phyloP scores from a whole-genome alignment of 2,797 vertebrate species.

The Rhodeus uyekii region DNA sequence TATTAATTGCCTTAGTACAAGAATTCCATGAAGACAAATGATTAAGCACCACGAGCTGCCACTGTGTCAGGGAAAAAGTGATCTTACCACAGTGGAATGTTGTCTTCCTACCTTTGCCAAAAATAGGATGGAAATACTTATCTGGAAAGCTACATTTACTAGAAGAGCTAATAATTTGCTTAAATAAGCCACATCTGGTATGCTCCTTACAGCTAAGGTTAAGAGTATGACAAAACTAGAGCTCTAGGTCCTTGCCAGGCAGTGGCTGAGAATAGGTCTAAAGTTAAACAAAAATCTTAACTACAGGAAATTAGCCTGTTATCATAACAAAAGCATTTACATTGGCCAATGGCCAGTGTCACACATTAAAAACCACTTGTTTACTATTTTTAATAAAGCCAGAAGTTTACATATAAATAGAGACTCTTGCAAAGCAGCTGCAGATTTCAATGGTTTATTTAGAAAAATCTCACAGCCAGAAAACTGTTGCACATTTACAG shows the following conservation, averaged over 20 bases:
- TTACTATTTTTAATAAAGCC: constrained; percentile 78
- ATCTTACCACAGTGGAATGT: constrained; percentile 88
- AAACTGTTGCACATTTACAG: constrained; percentile 66
- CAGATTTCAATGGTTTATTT: constrained; percentile 70
- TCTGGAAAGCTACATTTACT: constrained; percentile 85
- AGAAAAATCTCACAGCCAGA: constrained; percentile 64
- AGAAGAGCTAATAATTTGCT: constrained; percentile 93
- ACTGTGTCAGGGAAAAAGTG: constrained; percentile 86
- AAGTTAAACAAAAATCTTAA: constrained; percentile 91
- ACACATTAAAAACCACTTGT: constrained; percentile 79
- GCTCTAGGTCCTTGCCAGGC: constrained; percentile 73
- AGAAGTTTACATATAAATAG: constrained; percentile 70
- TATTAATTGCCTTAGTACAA: constrained; percentile 55
- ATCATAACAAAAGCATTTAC: constrained; percentile 88
- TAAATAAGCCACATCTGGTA: constrained; percentile 92
- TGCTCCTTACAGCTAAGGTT: constrained; percentile 73
- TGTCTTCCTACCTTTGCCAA: constrained; percentile 73
- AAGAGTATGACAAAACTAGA: constrained; percentile 85
- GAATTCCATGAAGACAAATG: constrained; percentile 76
- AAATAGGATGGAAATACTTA: constrained; percentile 91
- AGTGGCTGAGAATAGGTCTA: constrained; percentile 81
- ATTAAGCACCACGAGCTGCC: constrained; percentile 80
- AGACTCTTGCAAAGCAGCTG: constrained; percentile 61
- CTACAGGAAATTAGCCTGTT: constrained; percentile 91
- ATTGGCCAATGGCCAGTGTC: constrained; percentile 83